These are phyloP conservation scores for Porites rus DNA, from an alignment of 92 coral and sea anemone species.

Conservation along the genomic window DNA sequence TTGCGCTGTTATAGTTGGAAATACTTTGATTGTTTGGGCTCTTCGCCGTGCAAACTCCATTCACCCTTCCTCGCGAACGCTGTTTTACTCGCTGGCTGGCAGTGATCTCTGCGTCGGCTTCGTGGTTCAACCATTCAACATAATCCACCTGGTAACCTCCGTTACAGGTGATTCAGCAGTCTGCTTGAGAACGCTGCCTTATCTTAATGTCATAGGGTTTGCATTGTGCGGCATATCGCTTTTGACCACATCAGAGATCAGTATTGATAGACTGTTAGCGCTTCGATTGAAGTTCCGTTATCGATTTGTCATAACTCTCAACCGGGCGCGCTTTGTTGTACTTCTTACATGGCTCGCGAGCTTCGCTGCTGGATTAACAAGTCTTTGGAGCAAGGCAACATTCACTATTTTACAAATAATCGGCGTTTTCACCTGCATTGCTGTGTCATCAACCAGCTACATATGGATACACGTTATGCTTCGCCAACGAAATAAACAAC, in stretches of 20 bases:
- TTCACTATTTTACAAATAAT: slow-evolving; percentile 23
- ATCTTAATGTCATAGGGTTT: slow-evolving; percentile 24
- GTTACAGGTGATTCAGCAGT: slow-evolving; percentile 6
- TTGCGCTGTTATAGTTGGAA: slow-evolving; percentile 20
- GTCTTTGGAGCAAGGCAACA: neutral
- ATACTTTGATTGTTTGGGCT: slow-evolving; percentile 8
- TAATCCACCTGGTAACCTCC: neutral
- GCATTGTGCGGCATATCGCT: slow-evolving; percentile 29
- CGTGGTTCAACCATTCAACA: slow-evolving; percentile 29
- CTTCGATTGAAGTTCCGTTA: slow-evolving; percentile 24
- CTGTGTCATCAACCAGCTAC: slow-evolving; percentile 35
- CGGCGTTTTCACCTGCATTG: slow-evolving; percentile 13
- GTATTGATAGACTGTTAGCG: slow-evolving; percentile 33
- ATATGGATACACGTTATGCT: slow-evolving; percentile 20
- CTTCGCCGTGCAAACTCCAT: slow-evolving; percentile 17
- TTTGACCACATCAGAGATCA: slow-evolving; percentile 37
- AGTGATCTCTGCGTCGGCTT: slow-evolving; percentile 43
- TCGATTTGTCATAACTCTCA: slow-evolving; percentile 25
- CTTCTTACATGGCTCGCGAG: slow-evolving; percentile 21
- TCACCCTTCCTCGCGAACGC: slow-evolving; percentile 35
- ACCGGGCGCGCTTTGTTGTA: slow-evolving; percentile 21
- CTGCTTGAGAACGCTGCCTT: slow-evolving; percentile 16
- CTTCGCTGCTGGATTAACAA: slow-evolving; percentile 21
- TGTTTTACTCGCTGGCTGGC: slow-evolving; percentile 32
- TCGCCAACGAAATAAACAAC: slow-evolving; percentile 13